Percentiles rank a stretch among this genome's conserved stretches.
These are phyloP conservation scores for Drosophila bocki DNA, from an alignment of 1,140 invertebrate genomes.

Conservation along the genomic window DNA sequence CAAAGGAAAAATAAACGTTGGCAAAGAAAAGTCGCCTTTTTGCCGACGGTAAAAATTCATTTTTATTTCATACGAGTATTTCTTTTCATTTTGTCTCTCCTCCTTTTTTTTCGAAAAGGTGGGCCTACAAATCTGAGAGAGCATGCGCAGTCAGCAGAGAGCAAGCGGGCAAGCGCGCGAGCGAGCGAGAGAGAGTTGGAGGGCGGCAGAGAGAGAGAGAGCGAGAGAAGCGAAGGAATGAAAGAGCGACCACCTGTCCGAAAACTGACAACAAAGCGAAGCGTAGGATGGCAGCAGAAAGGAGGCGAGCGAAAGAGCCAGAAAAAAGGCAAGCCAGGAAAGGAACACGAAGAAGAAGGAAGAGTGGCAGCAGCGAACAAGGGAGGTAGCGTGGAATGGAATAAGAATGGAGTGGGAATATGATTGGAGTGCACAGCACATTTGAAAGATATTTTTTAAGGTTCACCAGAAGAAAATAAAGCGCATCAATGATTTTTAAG, in stretches of 20 bases:
- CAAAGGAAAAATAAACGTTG: conserved; percentile 20
- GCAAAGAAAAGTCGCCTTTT: conserved; percentile 23
- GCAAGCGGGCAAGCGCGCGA: background rate
- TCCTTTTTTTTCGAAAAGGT: conserved; percentile 20
- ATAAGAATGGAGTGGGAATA: conserved; percentile 10
- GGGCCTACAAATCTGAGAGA: conserved; percentile 43
- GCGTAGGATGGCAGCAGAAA: conserved; percentile 44
- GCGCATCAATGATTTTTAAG: background rate
- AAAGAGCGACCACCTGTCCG: conserved; percentile 69
- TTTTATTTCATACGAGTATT: background rate
- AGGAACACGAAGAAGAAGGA: conserved; percentile 27
- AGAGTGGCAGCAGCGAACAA: conserved; percentile 16
- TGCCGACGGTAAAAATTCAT: conserved; percentile 40
- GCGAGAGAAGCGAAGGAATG: conserved; percentile 16
- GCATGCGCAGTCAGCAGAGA: conserved; percentile 39
- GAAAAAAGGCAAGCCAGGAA: conserved; percentile 15
- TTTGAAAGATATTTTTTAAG: conserved; percentile 15
- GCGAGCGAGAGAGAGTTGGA: background rate
- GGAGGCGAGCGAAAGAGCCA: conserved; percentile 22
- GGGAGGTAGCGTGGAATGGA: conserved; percentile 3
- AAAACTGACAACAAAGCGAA: conserved; percentile 47
- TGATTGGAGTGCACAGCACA: background rate
- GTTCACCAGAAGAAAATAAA: background rate
- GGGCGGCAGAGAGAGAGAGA: background rate
- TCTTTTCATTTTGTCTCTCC: conserved; percentile 1